Evolutionary conservation across 2,113 vertebrate genomes (phyloP).

Genomic region (Chaenogobius annularis): DNA sequence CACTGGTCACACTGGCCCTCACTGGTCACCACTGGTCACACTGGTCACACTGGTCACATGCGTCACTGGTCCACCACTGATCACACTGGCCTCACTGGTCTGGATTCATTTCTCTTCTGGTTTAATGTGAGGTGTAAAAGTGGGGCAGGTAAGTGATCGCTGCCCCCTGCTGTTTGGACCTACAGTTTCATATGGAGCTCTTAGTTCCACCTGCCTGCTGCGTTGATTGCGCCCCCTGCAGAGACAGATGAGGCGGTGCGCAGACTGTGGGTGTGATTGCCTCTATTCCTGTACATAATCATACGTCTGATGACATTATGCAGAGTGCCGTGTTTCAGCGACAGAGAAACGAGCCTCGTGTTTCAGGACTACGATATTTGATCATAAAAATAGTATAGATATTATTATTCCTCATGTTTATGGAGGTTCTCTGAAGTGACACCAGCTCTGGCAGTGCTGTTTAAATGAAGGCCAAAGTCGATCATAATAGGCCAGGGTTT

Average conservation of each 20-base stretch:
- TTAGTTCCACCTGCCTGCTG: neutral
- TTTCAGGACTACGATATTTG: neutral
- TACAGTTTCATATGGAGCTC: neutral
- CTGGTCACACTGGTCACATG: too few species aligned
- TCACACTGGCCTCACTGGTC: too few species aligned
- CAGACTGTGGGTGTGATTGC: slow-evolving; percentile 9
- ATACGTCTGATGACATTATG: slow-evolving; percentile 22
- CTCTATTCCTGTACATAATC: slow-evolving; percentile 41
- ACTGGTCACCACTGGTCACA: too few species aligned
- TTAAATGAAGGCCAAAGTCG: too few species aligned
- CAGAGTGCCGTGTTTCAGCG: neutral
- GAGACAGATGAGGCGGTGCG: slow-evolving; percentile 2
- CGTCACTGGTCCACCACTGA: too few species aligned
- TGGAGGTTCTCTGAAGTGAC: neutral
- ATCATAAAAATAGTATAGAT: neutral
- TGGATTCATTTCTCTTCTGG: too few species aligned
- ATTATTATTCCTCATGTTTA: neutral
- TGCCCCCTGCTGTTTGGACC: neutral
- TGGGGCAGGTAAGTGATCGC: neutral
- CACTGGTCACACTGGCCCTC: too few species aligned
- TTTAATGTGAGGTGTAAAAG: neutral
- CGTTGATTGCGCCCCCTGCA: slow-evolving; percentile 15
- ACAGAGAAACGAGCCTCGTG: neutral
- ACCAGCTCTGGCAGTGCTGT: too few species aligned
- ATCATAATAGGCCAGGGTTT: too few species aligned